phyloP scores from a whole-genome alignment of 1,140 invertebrate genomes.

The Melitaea cinxia region DNA sequence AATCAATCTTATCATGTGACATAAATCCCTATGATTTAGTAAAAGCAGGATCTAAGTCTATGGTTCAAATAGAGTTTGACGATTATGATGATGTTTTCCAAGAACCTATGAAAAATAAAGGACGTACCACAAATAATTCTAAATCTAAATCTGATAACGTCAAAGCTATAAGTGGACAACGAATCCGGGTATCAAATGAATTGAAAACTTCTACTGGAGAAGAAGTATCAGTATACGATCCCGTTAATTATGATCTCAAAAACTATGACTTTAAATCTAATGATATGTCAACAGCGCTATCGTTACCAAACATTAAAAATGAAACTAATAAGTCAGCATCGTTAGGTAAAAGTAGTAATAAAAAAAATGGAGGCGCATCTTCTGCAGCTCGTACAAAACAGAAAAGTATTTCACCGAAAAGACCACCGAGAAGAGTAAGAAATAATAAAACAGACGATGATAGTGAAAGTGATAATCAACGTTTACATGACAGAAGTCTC shows the following conservation, averaged over 20 bases:
- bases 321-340: conserved; percentile 64
- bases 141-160: conserved; percentile 78
- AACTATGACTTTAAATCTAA: conserved; percentile 65
- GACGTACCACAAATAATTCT: conserved; percentile 38
- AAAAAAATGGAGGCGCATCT: conserved; percentile 56
- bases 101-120: conserved; percentile 58
- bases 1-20: conserved; percentile 91
- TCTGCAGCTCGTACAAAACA: conserved; percentile 68
- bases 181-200: conserved; percentile 81
- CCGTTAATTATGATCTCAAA: conserved; percentile 78
- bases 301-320: conserved; percentile 74
- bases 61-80: conserved; percentile 71
- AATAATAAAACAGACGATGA: conserved; percentile 74
- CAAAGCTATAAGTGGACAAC: conserved; percentile 82
- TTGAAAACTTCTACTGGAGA: conserved; percentile 55
- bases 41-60: conserved; percentile 73
- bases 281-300: conserved; percentile 60
- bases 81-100: conserved; percentile 68
- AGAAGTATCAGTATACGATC: conserved; percentile 72
- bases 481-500: conserved; percentile 58
- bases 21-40: conserved; percentile 93
- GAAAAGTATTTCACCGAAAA: conserved; percentile 73
- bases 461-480: conserved; percentile 76
- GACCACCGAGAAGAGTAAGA: conserved; percentile 70
- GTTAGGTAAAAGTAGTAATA: conserved; percentile 63